Evolutionary conservation across 2,797 vertebrate genomes (phyloP), one percentile per base, ranked within the genome.

Genomic region (Molossus alvarezi): DNA sequence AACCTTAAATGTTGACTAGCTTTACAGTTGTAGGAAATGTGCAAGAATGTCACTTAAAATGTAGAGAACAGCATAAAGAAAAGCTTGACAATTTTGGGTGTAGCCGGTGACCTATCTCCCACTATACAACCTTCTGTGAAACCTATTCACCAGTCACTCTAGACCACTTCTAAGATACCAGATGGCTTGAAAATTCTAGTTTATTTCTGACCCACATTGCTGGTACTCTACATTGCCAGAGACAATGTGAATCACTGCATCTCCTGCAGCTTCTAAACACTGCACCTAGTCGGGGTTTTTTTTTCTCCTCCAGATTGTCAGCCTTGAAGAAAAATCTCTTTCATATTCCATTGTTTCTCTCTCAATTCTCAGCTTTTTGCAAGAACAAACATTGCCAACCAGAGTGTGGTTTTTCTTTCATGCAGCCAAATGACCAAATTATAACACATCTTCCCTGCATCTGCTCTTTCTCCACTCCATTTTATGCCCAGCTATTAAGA

Each of bases 361-460:
- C 60, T 94, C 21, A 12, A 91, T 92, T 96, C 29, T 73, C 29
- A 93, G 71, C 48, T 83, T 94, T 95, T 92, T 83, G 55, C 71
- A 92, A 91, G 45, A 87, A 80, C 75, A 92, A 95, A 71, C 55
- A 92, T 76, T 97, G 64, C 33, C 91, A 96, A 76, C 53, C 77
- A 87, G 23, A 83, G 12, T 91, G 37, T 79, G 83, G 9, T 93
- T 88, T 94, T 92, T 96, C 81, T 94, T 89, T 51, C 41, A 57
- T 57, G 72, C 53, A 94, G 64, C 67, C 86, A 95, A 95, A 88
- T 90, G 94, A 73, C 55, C 64, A 94, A 93, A 83, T 96, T 69
- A 94, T 80, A 75, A 45, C 79, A 72, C 48, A 89, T 86, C 86
- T 88, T 87, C 75, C 62, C 58, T 76, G 41, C 15, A 62, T 91